Evolutionary conservation across 2,888 invertebrate species (phyloP), one percentile per base, ranked within the genome.

Genomic region (Agrotis ipsilon): DNA sequence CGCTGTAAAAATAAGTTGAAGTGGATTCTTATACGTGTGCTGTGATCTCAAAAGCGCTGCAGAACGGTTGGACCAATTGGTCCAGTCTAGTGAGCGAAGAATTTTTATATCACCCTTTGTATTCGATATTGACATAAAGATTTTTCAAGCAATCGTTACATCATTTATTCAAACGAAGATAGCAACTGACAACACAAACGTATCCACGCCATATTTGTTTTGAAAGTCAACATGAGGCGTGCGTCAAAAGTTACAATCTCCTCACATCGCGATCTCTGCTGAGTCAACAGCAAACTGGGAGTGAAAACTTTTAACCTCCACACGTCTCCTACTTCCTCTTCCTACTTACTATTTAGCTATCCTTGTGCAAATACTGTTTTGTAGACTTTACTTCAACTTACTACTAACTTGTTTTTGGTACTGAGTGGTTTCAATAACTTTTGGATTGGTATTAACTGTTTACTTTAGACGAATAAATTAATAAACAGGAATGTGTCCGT

Each of bases 281-380:
- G 18, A 61, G 72, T 77, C 66, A 77, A 81, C 67, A 72, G 45
- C 52, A 16, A 51, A 67, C 49, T 39, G 21, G 59, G 21, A 63
- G 48, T 18, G 32, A 63, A 81, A 78, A 78, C 81, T 77, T 81
- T 77, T 77, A 81, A 78, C 78, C 78, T 67, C 60, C 39, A 51
- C 51, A 49, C 45, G 48, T 72, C 58, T 67, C 51, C n/a, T 55
- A 57, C 48, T 77, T 64, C 60, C 24, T 48, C 51, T n/a, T 59
- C 43, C n/a, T 46, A 58, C 72, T 70, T 39, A 75, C 45, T 59
- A 52, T 71, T 65, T 70, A 62, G 69, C 39, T 59, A 46, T 55
- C 43, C 66, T 45, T 18, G 19, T 48, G 51, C 78, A 81, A 77
- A 76, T 54, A 63, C 21, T 51, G 51, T 60, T 55, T 58, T 64